phyloP scores from a whole-genome alignment of 2,888 invertebrate genomes.

The Drosophila kanekoi region DNA sequence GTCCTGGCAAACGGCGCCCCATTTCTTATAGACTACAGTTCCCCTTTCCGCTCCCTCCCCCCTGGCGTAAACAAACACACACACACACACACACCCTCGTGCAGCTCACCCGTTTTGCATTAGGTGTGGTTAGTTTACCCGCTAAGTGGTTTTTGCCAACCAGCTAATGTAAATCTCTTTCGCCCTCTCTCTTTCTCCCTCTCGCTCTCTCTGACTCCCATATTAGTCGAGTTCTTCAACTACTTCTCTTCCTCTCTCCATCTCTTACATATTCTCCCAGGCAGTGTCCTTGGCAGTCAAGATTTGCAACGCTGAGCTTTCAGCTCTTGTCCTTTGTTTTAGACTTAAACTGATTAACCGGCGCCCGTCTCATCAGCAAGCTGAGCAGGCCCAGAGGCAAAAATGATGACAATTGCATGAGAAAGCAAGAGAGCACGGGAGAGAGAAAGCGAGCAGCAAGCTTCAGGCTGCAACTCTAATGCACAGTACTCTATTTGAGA shows the following conservation, averaged over 20 bases:
- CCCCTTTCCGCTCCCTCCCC: background rate
- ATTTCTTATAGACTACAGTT: slow-evolving; percentile 19
- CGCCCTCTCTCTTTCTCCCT: background rate
- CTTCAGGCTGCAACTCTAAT: background rate
- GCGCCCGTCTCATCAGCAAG: slow-evolving; percentile 48
- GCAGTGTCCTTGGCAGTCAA: slow-evolving; percentile 22
- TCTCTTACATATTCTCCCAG: background rate
- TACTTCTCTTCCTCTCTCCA: background rate
- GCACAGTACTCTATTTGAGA: no score
- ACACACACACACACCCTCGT: background rate
- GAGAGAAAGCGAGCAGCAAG: slow-evolving; percentile 4
- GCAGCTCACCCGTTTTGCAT: slow-evolving; percentile 35
- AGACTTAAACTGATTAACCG: slow-evolving; percentile 66
- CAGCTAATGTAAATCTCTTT: slow-evolving; percentile 48
- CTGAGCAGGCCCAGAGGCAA: slow-evolving; percentile 20
- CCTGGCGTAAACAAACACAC: background rate
- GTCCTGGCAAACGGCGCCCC: slow-evolving; percentile 22
- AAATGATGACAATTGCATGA: slow-evolving; percentile 36
- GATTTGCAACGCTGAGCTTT: slow-evolving; percentile 14
- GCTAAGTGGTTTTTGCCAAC: slow-evolving; percentile 68
- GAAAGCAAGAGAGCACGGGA: background rate
- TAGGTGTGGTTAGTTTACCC: slow-evolving; percentile 75
- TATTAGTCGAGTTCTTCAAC: slow-evolving; percentile 35
- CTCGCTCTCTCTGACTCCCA: slow-evolving; percentile 24
- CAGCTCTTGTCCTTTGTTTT: slow-evolving; percentile 37